phyloP scores from a whole-genome alignment of 1,140 invertebrate genomes.

The Conus ventricosus region DNA sequence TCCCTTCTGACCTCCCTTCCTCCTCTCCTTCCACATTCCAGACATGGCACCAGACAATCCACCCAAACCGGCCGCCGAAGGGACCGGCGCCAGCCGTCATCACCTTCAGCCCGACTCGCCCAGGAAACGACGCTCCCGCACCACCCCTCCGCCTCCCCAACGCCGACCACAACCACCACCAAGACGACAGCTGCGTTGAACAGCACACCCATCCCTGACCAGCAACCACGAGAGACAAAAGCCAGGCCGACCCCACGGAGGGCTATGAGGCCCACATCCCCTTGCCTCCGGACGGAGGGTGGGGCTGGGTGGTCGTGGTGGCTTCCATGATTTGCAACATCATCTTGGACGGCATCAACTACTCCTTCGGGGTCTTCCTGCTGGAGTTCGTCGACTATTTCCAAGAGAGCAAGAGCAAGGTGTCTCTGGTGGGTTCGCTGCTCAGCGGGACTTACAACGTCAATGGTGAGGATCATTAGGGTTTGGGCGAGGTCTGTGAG shows the following conservation, averaged over 20 bases:
- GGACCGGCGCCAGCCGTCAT: too few relatives aligned
- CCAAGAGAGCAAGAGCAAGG: conserved; percentile 84
- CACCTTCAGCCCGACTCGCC: too few relatives aligned
- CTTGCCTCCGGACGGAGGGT: conserved; percentile 87
- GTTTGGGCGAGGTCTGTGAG: too few relatives aligned
- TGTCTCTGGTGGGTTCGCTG: conserved; percentile 87
- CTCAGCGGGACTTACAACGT: conserved; percentile 68
- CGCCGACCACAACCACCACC: too few relatives aligned
- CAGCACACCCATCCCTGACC: background rate
- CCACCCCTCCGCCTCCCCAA: too few relatives aligned
- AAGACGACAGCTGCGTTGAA: too few relatives aligned
- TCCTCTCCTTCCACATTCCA: background rate
- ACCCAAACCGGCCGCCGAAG: too few relatives aligned
- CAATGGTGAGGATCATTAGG: conserved; percentile 54
- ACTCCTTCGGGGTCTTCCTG: conserved; percentile 93
- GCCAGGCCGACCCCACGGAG: conserved; percentile 48
- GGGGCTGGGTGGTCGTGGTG: conserved; percentile 85
- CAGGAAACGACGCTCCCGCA: too few relatives aligned
- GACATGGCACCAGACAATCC: too few relatives aligned
- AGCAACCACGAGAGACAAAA: conserved; percentile 45
- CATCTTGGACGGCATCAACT: conserved; percentile 94
- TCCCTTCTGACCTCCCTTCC: background rate
- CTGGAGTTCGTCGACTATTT: conserved; percentile 91
- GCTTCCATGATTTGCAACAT: conserved; percentile 92
- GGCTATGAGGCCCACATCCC: conserved; percentile 59